Evolutionary conservation across 2,797 vertebrate genomes (phyloP).

Genomic region (Protosalanx chinensis): DNA sequence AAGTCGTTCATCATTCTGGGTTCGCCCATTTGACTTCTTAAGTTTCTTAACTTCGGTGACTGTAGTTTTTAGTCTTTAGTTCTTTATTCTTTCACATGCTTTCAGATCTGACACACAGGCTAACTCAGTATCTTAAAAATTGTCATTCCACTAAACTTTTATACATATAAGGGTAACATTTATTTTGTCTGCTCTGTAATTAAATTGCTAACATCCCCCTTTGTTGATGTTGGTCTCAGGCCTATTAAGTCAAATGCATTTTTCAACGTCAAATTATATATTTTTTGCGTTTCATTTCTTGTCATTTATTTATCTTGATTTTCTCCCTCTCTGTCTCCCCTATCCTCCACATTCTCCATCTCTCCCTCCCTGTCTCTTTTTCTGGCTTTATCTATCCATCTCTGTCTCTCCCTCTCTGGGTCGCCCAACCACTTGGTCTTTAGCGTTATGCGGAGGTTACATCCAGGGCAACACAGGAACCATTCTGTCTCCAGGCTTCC

Average conservation of each 20-base stretch:
- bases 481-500: slow-evolving; percentile 95
- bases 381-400: neutral
- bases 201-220: slow-evolving; percentile 53
- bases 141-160: slow-evolving; percentile 54
- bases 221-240: slow-evolving; percentile 52
- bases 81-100: slow-evolving; percentile 43
- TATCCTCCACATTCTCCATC: neutral
- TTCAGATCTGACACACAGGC: slow-evolving; percentile 42
- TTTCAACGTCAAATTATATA: slow-evolving; percentile 47
- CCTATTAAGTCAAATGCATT: slow-evolving; percentile 55
- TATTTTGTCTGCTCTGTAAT: slow-evolving; percentile 60
- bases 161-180: slow-evolving; percentile 62
- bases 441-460: slow-evolving; percentile 95
- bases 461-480: slow-evolving; percentile 92
- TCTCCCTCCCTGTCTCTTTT: slow-evolving; percentile 2
- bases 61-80: neutral
- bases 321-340: neutral
- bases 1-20: too few species aligned
- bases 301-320: slow-evolving; percentile 21
- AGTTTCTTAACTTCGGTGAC: neutral
- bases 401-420: neutral
- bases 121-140: slow-evolving; percentile 41
- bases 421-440: neutral
- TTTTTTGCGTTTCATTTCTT: slow-evolving; percentile 33
- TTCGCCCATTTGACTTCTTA: neutral